A percentile compares a stretch with the other conserved stretches of the same genome.
These are phyloP conservation scores for Vimba vimba DNA, from an alignment of 2,113 vertebrate genomes.

Conservation along the genomic window DNA sequence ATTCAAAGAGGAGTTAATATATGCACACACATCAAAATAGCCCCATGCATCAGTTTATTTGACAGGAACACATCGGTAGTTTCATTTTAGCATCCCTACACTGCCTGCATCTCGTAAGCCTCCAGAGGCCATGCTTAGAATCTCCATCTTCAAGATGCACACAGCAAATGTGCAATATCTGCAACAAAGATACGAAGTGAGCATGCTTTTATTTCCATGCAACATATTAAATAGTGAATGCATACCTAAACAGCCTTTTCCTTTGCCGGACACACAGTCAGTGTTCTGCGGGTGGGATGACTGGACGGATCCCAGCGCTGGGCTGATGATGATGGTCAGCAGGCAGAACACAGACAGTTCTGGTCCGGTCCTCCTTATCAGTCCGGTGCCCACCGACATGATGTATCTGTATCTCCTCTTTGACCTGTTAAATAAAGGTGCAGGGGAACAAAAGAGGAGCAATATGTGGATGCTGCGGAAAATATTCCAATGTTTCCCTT, in stretches of 20 bases:
- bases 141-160: slow-evolving; percentile 24
- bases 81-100: slow-evolving; percentile 27
- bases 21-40: neutral
- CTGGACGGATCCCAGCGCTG: slow-evolving; percentile 65
- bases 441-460: neutral
- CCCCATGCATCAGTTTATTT: slow-evolving; percentile 17
- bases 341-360: slow-evolving; percentile 64
- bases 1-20: neutral
- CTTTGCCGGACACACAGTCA: slow-evolving; percentile 72
- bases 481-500: neutral
- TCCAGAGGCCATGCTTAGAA: slow-evolving; percentile 29
- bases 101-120: slow-evolving; percentile 12
- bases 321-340: slow-evolving; percentile 69
- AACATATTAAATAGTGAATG: neutral
- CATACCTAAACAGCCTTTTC: slow-evolving; percentile 81
- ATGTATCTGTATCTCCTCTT: slow-evolving; percentile 42
- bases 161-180: slow-evolving; percentile 8
- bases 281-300: slow-evolving; percentile 75
- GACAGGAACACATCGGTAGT: neutral
- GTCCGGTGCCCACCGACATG: slow-evolving; percentile 57
- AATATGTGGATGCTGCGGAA: neutral
- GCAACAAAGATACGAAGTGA: slow-evolving; percentile 2
- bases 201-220: slow-evolving; percentile 7
- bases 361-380: slow-evolving; percentile 50
- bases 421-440: slow-evolving; percentile 11